Evolutionary conservation across 2,888 invertebrate genomes (phyloP).

Genomic region (Zygaena filipendulae): DNA sequence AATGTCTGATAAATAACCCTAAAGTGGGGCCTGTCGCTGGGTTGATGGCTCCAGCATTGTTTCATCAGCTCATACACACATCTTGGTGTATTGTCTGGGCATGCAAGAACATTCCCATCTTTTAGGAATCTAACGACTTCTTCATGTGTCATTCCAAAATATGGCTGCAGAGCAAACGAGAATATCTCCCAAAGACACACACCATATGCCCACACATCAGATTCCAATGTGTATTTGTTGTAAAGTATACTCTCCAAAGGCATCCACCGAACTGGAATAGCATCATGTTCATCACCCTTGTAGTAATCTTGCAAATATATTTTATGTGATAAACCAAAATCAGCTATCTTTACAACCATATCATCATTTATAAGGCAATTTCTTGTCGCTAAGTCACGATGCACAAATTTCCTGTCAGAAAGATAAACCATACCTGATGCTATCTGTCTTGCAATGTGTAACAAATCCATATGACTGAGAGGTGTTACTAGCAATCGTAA

Average conservation of each 20-base stretch:
- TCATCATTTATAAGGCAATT: conserved; percentile 95
- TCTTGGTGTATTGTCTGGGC: conserved; percentile 90
- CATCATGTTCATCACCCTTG: conserved; percentile 94
- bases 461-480: conserved; percentile 81
- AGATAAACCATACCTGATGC: conserved; percentile 96
- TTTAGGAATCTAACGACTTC: conserved; percentile 95
- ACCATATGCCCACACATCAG: conserved; percentile 98
- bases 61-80: conserved; percentile 93
- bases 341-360: conserved; percentile 96
- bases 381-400: conserved; percentile 93
- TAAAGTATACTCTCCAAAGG: conserved; percentile 95
- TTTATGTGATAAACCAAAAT: conserved; percentile 96
- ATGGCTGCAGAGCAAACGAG: conserved; percentile 95
- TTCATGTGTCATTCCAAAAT: conserved; percentile 97
- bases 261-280: conserved; percentile 98
- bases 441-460: conserved; percentile 89
- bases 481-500: conserved; percentile 72
- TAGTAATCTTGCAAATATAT: conserved; percentile 96
- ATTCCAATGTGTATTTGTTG: conserved; percentile 95
- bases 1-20: conserved; percentile 82
- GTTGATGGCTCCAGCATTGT: conserved; percentile 91
- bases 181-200: conserved; percentile 98
- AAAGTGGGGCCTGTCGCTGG: conserved; percentile 88
- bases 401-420: conserved; percentile 94
- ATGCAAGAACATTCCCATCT: conserved; percentile 90